These are phyloP conservation scores for Lethenteron reissneri DNA, from an alignment of 2,113 vertebrate genomes.

Conservation along the genomic window DNA sequence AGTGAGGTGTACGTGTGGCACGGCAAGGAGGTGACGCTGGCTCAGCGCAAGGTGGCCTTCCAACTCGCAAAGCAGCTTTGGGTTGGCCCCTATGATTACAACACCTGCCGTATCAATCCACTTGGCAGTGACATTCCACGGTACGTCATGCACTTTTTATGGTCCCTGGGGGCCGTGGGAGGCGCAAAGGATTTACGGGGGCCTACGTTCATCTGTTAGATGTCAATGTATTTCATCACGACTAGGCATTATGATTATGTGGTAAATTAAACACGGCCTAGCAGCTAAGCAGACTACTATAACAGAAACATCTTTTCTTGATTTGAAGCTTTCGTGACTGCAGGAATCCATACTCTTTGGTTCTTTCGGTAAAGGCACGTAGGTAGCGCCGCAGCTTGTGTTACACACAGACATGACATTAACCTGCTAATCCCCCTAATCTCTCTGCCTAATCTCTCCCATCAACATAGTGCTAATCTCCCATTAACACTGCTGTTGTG, in stretches of 20 bases:
- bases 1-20: constrained; percentile 40
- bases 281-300: too few relatives aligned
- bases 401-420: too few relatives aligned
- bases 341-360: too few relatives aligned
- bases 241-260: not conserved
- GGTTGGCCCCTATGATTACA: constrained; percentile 33
- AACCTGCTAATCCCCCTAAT: too few relatives aligned
- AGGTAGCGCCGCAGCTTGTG: too few relatives aligned
- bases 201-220: not conserved
- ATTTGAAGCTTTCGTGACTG: too few relatives aligned
- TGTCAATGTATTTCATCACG: not conserved
- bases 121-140: constrained; percentile 14
- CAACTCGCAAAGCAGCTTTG: constrained; percentile 34
- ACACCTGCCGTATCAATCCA: constrained; percentile 33
- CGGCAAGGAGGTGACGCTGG: constrained; percentile 21
- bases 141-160: not conserved
- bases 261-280: too few relatives aligned
- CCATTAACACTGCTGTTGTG: too few relatives aligned
- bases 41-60: constrained; percentile 22
- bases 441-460: too few relatives aligned
- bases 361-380: too few relatives aligned
- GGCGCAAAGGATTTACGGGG: not conserved
- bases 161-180: not conserved
- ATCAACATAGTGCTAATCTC: too few relatives aligned
- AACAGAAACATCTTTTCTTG: too few relatives aligned